Base-by-base conservation (phyloP, 2,113 vertebrate species). In the Peucedramus taeniatus region DNA sequence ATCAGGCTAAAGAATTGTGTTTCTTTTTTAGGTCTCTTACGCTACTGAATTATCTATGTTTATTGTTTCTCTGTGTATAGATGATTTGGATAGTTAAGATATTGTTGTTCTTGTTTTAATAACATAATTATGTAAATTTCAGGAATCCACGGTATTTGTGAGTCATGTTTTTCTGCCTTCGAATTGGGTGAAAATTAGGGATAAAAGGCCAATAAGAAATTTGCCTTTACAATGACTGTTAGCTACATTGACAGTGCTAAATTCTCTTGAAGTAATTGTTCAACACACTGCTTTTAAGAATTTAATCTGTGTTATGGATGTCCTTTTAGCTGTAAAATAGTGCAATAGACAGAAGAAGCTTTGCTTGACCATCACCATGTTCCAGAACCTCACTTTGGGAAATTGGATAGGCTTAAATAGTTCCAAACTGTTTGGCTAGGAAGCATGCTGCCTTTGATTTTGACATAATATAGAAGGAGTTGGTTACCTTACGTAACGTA, bases 401-500 rank as follows among this genome's bases (percentile, higher is more conserved):
- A 94, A 97, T 92, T 86, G 64, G 16, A 93, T 83, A 35, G 61
- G 76, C 61, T 76, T 91, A 26, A 0, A 53, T 65, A 90, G 91
- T 93, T 96, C 93, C 81, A 90, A 86, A 64, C 31, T 26, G 14
- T 71, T 95, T 96, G 92, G 93, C 83, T 47, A 18, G 80, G 94
- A 89, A 87, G n/a, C 6, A 1, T 42, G 42, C 75, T 92, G 90
- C 82, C 75, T 83, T 91, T 93, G 92, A 57, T 74, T 79, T 51
- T 90, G 89, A 89, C 92, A 93, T 93, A 44, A 91, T 80, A 33
- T 85, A 83, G 89, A 89, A 80, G 8, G 71, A 94, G 95, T 83
- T 64, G 60, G 83, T 97, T 96, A 96, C 96, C 89, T 97, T 97
- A 95, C 69, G 69, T 97, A 96, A 97, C 31, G 0, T 97, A 96